These are phyloP conservation scores for Pteruthius melanotis DNA, from an alignment of 2,113 vertebrate genomes.

Conservation along the genomic window DNA sequence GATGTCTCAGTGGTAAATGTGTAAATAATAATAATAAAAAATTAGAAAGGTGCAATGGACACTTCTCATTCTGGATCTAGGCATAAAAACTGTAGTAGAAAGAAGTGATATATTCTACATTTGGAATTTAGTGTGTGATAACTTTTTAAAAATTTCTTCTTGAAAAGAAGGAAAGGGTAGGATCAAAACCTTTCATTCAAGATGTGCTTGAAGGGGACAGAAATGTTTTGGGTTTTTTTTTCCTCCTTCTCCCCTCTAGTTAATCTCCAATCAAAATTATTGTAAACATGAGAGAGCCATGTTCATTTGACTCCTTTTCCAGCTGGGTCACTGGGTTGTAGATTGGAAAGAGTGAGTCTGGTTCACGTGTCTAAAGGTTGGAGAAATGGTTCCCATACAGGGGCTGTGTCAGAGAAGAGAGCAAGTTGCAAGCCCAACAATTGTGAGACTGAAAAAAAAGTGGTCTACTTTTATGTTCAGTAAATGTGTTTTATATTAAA, in stretches of 20 bases:
- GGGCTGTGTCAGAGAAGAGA: not conserved
- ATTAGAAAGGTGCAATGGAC: not conserved
- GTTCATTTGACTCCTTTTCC: not conserved
- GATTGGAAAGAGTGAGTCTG: not conserved
- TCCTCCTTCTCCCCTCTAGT: too few species aligned
- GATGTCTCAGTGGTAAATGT: not conserved
- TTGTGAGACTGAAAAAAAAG: not conserved
- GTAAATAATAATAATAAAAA: not conserved
- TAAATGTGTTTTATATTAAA: not conserved
- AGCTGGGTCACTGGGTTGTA: not conserved
- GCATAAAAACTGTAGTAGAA: not conserved
- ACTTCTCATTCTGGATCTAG: not conserved
- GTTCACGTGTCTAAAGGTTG: not conserved
- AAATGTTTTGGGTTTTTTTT: not conserved
- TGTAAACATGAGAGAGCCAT: not conserved
- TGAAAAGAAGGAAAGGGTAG: not conserved
- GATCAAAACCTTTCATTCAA: not conserved
- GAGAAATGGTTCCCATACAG: not conserved
- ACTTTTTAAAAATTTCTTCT: not conserved
- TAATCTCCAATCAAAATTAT: not conserved
- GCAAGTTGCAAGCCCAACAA: not conserved
- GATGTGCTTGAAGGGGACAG: not conserved
- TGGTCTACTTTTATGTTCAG: not conserved
- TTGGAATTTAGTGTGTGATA: not conserved
- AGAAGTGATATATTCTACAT: not conserved